Evolutionary conservation across 2,888 invertebrate species (phyloP).

Genomic region (Xestia sexstrigata): DNA sequence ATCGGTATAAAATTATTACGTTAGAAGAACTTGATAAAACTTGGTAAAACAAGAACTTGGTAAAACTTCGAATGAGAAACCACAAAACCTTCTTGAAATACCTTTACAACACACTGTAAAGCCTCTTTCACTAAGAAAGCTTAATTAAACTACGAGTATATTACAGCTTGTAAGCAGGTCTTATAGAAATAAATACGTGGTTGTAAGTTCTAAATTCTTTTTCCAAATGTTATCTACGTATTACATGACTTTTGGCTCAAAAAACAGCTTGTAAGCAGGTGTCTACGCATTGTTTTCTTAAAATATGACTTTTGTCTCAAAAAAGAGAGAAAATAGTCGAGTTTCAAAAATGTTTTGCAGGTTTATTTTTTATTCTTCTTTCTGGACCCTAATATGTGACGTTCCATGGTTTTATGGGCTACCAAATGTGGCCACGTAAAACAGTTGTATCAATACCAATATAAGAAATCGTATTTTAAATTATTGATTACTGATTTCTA

Average conservation of each 20-base stretch:
- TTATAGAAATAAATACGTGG: neutral
- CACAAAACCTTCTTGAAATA: slow-evolving; percentile 9
- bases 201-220: neutral
- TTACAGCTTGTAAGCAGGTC: neutral
- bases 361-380: neutral
- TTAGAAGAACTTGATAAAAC: no score
- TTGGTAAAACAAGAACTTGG: neutral
- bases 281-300: neutral
- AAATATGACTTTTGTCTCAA: neutral
- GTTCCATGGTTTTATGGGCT: neutral
- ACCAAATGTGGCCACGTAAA: neutral
- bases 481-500: neutral
- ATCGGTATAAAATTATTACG: neutral
- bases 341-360: neutral
- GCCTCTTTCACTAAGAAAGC: neutral
- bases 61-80: neutral
- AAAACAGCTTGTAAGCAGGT: neutral
- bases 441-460: neutral
- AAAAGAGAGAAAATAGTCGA: neutral
- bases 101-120: neutral
- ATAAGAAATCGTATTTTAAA: neutral
- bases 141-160: no score
- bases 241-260: no score
- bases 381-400: neutral
- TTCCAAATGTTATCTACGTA: neutral